Evolutionary conservation across 2,113 vertebrate species (phyloP), one percentile per base, ranked within the genome.

Genomic region (Malurus elegans): DNA sequence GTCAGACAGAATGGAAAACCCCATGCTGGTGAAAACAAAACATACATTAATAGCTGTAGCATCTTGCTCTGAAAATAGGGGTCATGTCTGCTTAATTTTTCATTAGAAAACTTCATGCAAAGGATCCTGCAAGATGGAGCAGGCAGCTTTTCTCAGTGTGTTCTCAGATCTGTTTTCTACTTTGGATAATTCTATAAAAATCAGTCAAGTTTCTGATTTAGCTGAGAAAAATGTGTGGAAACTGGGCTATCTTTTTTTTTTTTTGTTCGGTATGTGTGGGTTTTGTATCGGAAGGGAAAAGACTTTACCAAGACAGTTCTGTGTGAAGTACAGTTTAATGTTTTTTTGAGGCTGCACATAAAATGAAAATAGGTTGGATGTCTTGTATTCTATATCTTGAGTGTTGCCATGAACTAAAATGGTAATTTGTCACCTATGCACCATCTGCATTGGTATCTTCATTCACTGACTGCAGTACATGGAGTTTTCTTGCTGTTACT

Each of bases 371-470:
- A 57, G 65, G n/a, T 92, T 88, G 89, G 75, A 73, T 1, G 11
- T 92, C 57, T 88, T 80, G 78, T 76, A 25, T 21, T 82, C 53
- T 61, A 14, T 79, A 79, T 72, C 71, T 34, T 34, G 71, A 88
- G 87, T 80, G 58, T 82, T 2, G 6, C 48, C 61, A 65, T 79
- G 71, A 93, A 90, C 88, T 88, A 91, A 90, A 53, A 85, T 88
- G 80, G 76, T 88, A 89, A 96, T 95, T 95, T 93, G 97, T 97
- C 90, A 96, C 88, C 96, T 91, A 92, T 50, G 0, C 70, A 86
- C n/a, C 84, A 72, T 95, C 93, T 92, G 95, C 80, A 53, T 93
- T 53, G 86, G 54, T 79, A 69, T 94, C 88, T 92, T 95, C 82
- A 53, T 91, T 97, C 82, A 70, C 73, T 94, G 51, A 51, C 88